Conservation (phyloP, 2,113 vertebrate genomes). For the Archilochus colubris region DNA sequence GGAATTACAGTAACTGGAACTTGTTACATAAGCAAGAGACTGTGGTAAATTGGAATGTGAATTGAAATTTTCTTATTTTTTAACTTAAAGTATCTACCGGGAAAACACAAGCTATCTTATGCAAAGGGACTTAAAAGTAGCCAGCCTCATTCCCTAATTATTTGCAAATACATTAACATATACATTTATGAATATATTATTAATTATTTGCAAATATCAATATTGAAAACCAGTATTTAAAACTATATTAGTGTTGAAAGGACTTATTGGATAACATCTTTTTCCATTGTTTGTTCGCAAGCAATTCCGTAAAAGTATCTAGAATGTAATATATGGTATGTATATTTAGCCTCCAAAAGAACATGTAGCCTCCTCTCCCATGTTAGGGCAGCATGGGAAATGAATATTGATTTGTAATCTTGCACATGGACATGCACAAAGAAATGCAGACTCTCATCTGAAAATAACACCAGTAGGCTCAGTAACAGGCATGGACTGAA, state of each 20-base stretch:
- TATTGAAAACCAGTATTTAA: neutral
- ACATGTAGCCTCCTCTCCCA: neutral
- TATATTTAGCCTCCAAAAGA: neutral
- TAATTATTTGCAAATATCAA: neutral
- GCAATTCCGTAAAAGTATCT: neutral
- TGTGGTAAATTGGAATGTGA: neutral
- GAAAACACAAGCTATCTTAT: neutral
- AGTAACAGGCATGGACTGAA: neutral
- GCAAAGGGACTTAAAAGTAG: neutral
- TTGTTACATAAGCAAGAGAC: neutral
- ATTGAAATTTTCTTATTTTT: neutral
- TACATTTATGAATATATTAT: neutral
- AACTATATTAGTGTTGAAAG: neutral
- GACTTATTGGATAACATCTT: neutral
- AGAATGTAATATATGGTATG: neutral
- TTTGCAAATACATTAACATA: neutral
- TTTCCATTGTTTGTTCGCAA: neutral
- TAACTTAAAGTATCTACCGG: neutral
- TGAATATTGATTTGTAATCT: neutral
- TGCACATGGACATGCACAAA: neutral
- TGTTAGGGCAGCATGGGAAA: neutral
- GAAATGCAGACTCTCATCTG: slow-evolving; percentile 7
- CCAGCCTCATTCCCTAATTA: neutral
- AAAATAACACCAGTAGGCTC: neutral
- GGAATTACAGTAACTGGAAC: neutral